Conservation (phyloP, 2,888 invertebrate genomes). For the Netelia virgata region DNA sequence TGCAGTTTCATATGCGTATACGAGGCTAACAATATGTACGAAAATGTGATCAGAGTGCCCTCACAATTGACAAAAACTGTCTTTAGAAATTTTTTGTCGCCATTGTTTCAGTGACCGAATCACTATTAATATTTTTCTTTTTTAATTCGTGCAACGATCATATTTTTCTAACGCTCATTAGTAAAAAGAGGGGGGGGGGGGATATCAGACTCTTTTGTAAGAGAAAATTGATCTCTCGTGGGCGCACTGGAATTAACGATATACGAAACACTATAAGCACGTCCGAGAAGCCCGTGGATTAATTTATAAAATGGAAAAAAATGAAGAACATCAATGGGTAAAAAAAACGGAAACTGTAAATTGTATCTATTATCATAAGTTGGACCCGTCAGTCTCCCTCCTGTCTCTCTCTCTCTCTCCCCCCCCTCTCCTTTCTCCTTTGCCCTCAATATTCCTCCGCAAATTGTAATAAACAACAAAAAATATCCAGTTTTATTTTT, state of each 20-base stretch:
- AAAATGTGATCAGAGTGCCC: conserved; percentile 74
- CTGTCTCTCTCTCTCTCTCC: conserved; percentile 27
- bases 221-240: conserved; percentile 56
- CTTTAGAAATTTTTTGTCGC: conserved; percentile 67
- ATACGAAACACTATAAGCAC: conserved; percentile 66
- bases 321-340: conserved; percentile 65
- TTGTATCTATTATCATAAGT: conserved; percentile 83
- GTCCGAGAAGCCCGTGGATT: conserved; percentile 70
- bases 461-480: conserved; percentile 78
- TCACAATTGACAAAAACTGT: conserved; percentile 64
- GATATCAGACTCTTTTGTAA: conserved; percentile 25
- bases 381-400: conserved; percentile 72
- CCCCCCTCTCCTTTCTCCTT: conserved; percentile 60
- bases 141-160: conserved; percentile 70
- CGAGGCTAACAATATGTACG: conserved; percentile 69
- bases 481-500: conserved; percentile 82
- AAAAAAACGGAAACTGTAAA: conserved; percentile 79
- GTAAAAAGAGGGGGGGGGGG: conserved; percentile 29
- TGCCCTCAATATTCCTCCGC: conserved; percentile 68
- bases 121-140: conserved; percentile 60
- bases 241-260: conserved; percentile 72
- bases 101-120: conserved; percentile 68
- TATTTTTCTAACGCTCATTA: conserved; percentile 75
- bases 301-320: conserved; percentile 72
- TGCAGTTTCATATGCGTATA: conserved; percentile 70